phyloP scores from a whole-genome alignment of 2,888 invertebrate genomes.

The Calameuta idolon region DNA sequence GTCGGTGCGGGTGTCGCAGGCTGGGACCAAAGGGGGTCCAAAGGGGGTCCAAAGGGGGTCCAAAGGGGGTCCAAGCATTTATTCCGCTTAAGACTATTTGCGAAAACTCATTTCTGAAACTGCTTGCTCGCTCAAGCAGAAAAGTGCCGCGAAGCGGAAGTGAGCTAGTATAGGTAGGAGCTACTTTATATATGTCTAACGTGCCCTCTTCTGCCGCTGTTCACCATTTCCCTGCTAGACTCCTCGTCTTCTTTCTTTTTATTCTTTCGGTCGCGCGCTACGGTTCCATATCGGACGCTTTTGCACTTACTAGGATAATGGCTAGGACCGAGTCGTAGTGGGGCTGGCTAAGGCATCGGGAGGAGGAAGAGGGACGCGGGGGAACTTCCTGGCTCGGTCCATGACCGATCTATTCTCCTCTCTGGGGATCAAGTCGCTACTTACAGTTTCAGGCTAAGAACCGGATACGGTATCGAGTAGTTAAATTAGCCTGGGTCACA shows the following conservation, averaged over 20 bases:
- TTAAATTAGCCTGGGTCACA: conserved; percentile 36
- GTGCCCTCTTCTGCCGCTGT: too few species aligned
- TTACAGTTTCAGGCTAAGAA: conserved; percentile 39
- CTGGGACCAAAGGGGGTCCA: conserved; percentile 11
- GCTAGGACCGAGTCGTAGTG: too few species aligned
- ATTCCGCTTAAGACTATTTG: conserved; percentile 52
- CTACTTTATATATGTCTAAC: too few species aligned
- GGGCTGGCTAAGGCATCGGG: too few species aligned
- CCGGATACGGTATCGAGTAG: conserved; percentile 52
- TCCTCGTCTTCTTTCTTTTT: conserved; percentile 36
- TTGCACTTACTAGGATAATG: too few species aligned
- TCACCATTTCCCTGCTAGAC: neutral
- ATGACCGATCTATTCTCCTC: too few species aligned
- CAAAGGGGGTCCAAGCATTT: conserved; percentile 40
- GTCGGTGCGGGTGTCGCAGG: conserved; percentile 6
- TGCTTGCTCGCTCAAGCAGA: conserved; percentile 7
- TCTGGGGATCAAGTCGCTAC: too few species aligned
- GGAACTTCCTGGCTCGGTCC: too few species aligned
- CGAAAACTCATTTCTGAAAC: conserved; percentile 54
- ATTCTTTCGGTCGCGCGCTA: conserved; percentile 44
- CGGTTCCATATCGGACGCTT: too few species aligned
- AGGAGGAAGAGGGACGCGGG: too few species aligned
- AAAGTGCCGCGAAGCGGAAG: too few species aligned
- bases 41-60: conserved; percentile 12
- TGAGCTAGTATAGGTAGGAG: too few species aligned